Evolutionary conservation across 2,888 invertebrate species (phyloP).

Genomic region (Xanthia togata): DNA sequence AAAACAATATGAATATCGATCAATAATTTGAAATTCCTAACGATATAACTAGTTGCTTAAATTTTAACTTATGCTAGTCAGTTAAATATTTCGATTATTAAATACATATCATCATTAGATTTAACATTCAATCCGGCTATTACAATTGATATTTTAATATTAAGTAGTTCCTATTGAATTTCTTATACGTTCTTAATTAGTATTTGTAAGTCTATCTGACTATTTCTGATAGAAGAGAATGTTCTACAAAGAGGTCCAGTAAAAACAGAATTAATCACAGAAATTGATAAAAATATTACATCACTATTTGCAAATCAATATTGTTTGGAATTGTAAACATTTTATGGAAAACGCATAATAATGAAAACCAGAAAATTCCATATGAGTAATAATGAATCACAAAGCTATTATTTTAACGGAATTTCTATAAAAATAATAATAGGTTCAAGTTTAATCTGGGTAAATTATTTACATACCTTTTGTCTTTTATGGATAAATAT

Average conservation of each 20-base stretch:
- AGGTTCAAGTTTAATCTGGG: not conserved
- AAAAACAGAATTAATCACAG: not conserved
- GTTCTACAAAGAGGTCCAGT: not conserved
- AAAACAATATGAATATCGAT: slow-evolving; percentile 72
- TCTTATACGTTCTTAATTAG: slow-evolving; percentile 21
- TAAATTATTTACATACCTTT: not conserved
- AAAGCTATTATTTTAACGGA: not conserved
- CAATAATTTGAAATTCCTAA: slow-evolving; percentile 71
- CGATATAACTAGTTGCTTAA: slow-evolving; percentile 65
- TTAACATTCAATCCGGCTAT: slow-evolving; percentile 55
- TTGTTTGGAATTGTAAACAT: not conserved
- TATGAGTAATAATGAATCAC: not conserved
- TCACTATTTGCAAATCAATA: not conserved
- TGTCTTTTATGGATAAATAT: not conserved
- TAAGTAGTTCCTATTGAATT: slow-evolving; percentile 40
- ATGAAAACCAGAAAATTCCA: not conserved
- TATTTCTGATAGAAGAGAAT: not conserved
- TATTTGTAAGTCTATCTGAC: slow-evolving; percentile 19
- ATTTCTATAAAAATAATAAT: not conserved
- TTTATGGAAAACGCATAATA: not conserved
- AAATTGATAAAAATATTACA: not conserved
- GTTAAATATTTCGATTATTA: slow-evolving; percentile 68
- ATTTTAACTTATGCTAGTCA: slow-evolving; percentile 68
- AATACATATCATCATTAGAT: slow-evolving; percentile 46
- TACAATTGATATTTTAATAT: slow-evolving; percentile 47